A percentile compares a stretch with the other conserved stretches of the same genome.
Conservation (phyloP, 1,140 invertebrate genomes). For the Neodiprion virginianus region DNA sequence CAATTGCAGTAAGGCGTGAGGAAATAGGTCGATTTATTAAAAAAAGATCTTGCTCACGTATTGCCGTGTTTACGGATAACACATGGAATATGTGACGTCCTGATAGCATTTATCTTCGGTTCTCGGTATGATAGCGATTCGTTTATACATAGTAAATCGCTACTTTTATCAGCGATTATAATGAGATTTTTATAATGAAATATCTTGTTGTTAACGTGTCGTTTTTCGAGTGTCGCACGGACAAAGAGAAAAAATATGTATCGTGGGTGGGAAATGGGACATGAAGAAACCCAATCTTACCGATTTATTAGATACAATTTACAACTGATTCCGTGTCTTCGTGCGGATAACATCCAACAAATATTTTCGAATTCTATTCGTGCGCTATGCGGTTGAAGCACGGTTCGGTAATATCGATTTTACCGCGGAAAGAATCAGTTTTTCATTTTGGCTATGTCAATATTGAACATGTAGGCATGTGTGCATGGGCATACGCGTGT, state of each 20-base stretch:
- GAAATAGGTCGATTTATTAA: no score
- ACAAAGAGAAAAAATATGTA: not conserved
- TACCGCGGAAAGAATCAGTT: not conserved
- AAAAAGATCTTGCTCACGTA: no score
- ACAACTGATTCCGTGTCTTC: no score
- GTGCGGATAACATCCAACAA: no score
- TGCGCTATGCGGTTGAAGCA: not conserved
- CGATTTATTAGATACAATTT: no score
- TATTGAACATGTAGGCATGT: slow-evolving; percentile 22
- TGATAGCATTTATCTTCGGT: slow-evolving; percentile 72
- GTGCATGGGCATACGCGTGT: slow-evolving; percentile 22
- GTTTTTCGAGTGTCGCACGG: not conserved
- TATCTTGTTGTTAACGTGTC: slow-evolving; percentile 4
- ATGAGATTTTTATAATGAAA: slow-evolving; percentile 10
- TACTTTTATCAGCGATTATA: slow-evolving; percentile 66
- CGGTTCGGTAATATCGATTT: not conserved
- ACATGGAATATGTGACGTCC: not conserved
- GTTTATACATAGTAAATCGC: not conserved
- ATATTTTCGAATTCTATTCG: not conserved
- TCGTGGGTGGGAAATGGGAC: no score
- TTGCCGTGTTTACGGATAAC: not conserved
- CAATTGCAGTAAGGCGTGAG: no score
- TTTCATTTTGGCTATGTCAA: not conserved
- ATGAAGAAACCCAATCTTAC: no score
- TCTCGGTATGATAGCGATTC: slow-evolving; percentile 52